These are phyloP conservation scores for Illadopsis cleaveri DNA, from an alignment of 2,113 vertebrate species.

Conservation along the genomic window DNA sequence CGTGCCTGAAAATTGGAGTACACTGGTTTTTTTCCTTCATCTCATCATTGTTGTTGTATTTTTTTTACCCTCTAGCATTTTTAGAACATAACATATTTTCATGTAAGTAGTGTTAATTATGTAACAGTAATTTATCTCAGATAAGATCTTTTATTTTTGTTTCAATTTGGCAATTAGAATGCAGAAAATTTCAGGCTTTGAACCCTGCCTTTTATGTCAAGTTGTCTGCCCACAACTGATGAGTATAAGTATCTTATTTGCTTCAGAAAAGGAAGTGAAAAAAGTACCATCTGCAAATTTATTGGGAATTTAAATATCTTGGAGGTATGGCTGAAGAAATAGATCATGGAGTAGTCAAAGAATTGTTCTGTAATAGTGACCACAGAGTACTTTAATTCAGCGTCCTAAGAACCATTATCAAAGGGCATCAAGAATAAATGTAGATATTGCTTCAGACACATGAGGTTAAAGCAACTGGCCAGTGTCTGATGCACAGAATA, in stretches of 20 bases:
- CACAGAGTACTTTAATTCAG: not conserved
- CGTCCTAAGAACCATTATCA: not conserved
- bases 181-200: slow-evolving; percentile 63
- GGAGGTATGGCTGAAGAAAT: slow-evolving; percentile 15
- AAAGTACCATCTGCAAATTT: slow-evolving; percentile 65
- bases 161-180: slow-evolving; percentile 71
- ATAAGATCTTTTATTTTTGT: slow-evolving; percentile 69
- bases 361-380: not conserved
- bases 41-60: slow-evolving; percentile 69
- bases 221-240: slow-evolving; percentile 65
- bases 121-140: slow-evolving; percentile 68
- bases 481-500: not conserved
- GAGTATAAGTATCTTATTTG: slow-evolving; percentile 51
- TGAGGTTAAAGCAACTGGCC: not conserved
- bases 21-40: slow-evolving; percentile 41
- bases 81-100: slow-evolving; percentile 70
- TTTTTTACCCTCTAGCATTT: slow-evolving; percentile 68
- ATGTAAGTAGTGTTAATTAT: slow-evolving; percentile 67
- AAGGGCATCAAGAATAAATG: not conserved
- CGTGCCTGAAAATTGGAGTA: slow-evolving; percentile 66
- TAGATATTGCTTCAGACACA: not conserved
- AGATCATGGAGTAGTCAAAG: not conserved
- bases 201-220: slow-evolving; percentile 66
- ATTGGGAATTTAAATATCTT: slow-evolving; percentile 49
- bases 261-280: slow-evolving; percentile 68